phyloP scores from a whole-genome alignment of 2,888 invertebrate genomes.

The Phymatocera aterrima region DNA sequence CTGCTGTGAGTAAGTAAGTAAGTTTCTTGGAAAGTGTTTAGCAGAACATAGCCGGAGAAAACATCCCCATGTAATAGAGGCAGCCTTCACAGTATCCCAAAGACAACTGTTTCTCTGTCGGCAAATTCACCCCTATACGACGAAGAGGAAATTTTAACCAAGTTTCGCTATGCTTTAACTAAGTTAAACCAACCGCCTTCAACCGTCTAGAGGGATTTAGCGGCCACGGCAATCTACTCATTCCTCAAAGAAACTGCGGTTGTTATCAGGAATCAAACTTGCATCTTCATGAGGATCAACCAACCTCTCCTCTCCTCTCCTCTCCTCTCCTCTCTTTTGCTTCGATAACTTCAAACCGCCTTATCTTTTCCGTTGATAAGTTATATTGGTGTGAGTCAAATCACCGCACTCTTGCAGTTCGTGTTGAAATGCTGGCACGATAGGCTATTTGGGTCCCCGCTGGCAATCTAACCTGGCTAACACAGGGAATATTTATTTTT shows the following conservation, averaged over 20 bases:
- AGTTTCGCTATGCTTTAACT: constrained; percentile 1
- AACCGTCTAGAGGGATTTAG: constrained; percentile 2
- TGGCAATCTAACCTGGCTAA: too few species aligned
- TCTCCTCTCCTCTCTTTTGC: too few species aligned
- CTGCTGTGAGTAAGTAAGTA: too few species aligned
- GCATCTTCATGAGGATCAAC: not conserved
- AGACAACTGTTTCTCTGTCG: not conserved
- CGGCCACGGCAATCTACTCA: not conserved
- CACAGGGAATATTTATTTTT: too few species aligned
- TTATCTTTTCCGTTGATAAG: too few species aligned
- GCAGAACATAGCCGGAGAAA: constrained; percentile 11
- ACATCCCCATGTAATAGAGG: not conserved
- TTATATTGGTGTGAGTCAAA: too few species aligned
- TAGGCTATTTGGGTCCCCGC: too few species aligned
- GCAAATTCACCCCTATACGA: not conserved
- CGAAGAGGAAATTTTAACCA: constrained; percentile 17
- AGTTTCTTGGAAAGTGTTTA: constrained; percentile 1
- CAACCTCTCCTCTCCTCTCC: too few species aligned
- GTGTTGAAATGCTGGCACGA: too few species aligned
- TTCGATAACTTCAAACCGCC: not conserved
- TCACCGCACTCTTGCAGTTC: too few species aligned
- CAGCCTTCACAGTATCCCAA: not conserved
- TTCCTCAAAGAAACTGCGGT: not conserved
- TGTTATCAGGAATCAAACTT: not conserved
- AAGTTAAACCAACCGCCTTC: not conserved